Base-by-base conservation (phyloP, 2,113 vertebrate genomes). In the Calidris pygmaea region DNA sequence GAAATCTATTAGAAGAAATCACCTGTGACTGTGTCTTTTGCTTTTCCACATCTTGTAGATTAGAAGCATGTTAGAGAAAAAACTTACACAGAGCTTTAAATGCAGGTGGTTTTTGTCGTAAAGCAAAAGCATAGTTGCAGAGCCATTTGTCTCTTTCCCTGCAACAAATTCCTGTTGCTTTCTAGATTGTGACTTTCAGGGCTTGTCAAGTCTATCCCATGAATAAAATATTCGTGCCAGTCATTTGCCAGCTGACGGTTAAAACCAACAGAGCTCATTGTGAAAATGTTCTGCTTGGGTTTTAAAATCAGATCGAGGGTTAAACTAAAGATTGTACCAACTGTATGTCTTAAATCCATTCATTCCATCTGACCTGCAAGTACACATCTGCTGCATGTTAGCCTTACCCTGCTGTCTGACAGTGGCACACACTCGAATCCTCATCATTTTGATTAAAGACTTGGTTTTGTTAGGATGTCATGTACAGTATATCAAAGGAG, bases 401-500 rank as follows among this genome's bases (percentile, higher is more conserved):
- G 72, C 95, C 96, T 97, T 96, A 81, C 91, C 96, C 96, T 82
- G 19, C 68, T 96, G 97, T 88, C 97, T 98, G 98, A 97, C 94
- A 93, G 98, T 98, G 98, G 98, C 97, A 92, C 85, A 96, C 59
- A 97, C 96, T 97, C 96, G 96, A 97, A 96, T 92, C 95, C 97
- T 98, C 98, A 98, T 98, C 97, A 97, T 97, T 98, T 95, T 98
- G 98, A 98, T 98, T 98, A 98, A 98, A 98, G 98, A 93, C 96
- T 97, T 97, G 95, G 91, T 97, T 97, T 98, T 98, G 97, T 97
- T 95, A 95, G 95, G 95, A 97, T 98, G 98, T 98, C 98, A 98
- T 97, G 95, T 98, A 98, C 97, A 96, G 98, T 98, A 97, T 98
- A 98, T 98, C 98, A 98, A 97, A 98, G 98, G 97, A 97, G 97